phyloP scores from a whole-genome alignment of 2,797 vertebrate genomes.

The Vireo griseus region DNA sequence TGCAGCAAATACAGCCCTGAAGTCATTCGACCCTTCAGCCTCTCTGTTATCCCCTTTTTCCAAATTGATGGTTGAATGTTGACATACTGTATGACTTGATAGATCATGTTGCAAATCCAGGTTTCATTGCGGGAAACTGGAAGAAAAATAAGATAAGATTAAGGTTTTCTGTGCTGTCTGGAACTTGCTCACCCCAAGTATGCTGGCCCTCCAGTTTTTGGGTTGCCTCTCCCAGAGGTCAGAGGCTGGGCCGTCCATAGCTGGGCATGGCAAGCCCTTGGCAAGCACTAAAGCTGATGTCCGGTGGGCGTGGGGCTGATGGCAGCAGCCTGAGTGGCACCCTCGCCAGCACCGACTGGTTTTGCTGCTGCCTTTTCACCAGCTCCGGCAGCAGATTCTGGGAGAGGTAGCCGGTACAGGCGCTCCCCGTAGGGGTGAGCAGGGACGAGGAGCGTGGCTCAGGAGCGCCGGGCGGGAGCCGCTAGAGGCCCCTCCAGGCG shows the following conservation, averaged over 20 bases:
- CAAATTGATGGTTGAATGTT: fast-evolving
- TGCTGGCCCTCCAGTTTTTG: fast-evolving
- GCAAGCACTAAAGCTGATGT: not conserved
- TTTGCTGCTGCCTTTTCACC: not conserved
- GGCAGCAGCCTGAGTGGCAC: not conserved
- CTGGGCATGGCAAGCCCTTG: not conserved
- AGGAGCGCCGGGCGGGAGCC: not conserved
- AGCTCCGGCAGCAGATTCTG: fast-evolving
- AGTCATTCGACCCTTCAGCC: not conserved
- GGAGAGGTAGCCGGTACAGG: fast-evolving
- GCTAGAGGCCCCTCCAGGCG: not conserved
- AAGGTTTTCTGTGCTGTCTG: not conserved
- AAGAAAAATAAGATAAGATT: not conserved
- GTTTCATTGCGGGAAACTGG: not conserved
- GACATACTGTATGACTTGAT: too few species aligned
- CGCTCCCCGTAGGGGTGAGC: fast-evolving
- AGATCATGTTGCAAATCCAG: not conserved
- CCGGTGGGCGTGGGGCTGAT: fast-evolving
- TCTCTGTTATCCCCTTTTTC: fast-evolving
- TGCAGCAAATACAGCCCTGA: not conserved
- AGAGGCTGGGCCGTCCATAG: fast-evolving
- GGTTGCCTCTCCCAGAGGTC: not conserved
- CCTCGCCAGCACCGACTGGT: not conserved
- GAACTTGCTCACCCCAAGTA: not conserved
- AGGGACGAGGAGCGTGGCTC: fast-evolving